Conservation (phyloP, 1,140 invertebrate species). For the Prorops nasuta region DNA sequence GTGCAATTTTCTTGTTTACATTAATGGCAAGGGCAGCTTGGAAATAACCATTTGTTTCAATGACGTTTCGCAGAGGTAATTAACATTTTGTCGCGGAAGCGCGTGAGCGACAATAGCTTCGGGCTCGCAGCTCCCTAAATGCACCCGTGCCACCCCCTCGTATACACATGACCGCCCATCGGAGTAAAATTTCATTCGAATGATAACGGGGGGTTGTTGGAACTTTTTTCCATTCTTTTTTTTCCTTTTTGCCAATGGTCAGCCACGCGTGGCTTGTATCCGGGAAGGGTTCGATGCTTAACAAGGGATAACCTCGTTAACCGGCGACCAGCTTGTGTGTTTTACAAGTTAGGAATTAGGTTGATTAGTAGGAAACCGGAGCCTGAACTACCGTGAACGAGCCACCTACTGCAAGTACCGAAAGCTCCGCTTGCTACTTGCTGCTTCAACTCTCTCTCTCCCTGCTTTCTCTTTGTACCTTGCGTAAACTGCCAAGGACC, state of each 20-base stretch:
- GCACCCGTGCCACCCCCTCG: no score
- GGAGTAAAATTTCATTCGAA: not conserved
- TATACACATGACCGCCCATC: no score
- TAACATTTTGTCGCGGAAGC: no score
- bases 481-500: no score
- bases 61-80: no score
- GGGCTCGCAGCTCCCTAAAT: no score
- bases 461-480: not conserved
- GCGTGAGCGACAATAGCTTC: not conserved
- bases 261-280: slow-evolving; percentile 10
- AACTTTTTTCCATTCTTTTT: not conserved
- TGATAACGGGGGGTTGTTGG: not conserved
- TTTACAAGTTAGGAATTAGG: slow-evolving; percentile 59
- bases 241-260: not conserved
- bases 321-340: slow-evolving; percentile 51
- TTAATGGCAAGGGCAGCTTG: no score
- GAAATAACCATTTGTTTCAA: no score
- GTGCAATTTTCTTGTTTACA: no score
- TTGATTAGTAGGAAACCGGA: slow-evolving; percentile 50
- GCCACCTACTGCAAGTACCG: no score
- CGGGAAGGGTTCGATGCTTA: slow-evolving; percentile 51
- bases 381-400: slow-evolving; percentile 20
- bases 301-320: slow-evolving; percentile 57
- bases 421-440: no score
- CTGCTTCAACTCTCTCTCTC: slow-evolving; percentile 1